Conservation (phyloP, 2,888 invertebrate species). For the Cistogaster globosa region DNA sequence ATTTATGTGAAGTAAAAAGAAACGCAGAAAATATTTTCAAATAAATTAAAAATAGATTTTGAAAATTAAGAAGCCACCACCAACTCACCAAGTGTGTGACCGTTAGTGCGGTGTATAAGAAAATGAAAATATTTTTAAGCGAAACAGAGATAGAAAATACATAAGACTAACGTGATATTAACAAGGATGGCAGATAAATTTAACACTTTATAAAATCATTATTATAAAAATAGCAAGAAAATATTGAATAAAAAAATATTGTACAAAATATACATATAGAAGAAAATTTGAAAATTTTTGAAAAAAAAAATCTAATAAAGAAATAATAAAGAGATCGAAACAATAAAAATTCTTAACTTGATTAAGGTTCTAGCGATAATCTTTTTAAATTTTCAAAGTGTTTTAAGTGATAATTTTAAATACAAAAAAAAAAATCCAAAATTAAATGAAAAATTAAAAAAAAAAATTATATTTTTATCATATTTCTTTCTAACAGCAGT, state of each 20-base stretch:
- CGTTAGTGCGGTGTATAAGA: conserved; percentile 70
- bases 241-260: conserved; percentile 50
- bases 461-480: background rate
- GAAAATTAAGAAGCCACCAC: conserved; percentile 80
- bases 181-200: conserved; percentile 71
- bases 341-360: conserved; percentile 15
- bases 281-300: background rate
- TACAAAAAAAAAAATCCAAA: background rate
- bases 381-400: conserved; percentile 49
- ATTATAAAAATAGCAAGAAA: conserved; percentile 61
- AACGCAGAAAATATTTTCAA: conserved; percentile 55
- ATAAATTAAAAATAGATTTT: conserved; percentile 78
- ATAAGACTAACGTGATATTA: conserved; percentile 47
- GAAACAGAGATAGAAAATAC: conserved; percentile 69
- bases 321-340: conserved; percentile 14
- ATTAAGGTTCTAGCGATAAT: background rate
- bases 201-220: conserved; percentile 63
- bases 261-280: conserved; percentile 44
- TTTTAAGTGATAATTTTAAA: background rate
- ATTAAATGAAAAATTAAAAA: background rate
- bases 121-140: conserved; percentile 58
- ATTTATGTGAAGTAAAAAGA: conserved; percentile 47
- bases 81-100: conserved; percentile 63
- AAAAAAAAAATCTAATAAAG: conserved; percentile 5
- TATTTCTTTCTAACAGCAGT: conserved; percentile 31